Conservation (phyloP, 1,140 invertebrate species). For the Archivesica marissinica region DNA sequence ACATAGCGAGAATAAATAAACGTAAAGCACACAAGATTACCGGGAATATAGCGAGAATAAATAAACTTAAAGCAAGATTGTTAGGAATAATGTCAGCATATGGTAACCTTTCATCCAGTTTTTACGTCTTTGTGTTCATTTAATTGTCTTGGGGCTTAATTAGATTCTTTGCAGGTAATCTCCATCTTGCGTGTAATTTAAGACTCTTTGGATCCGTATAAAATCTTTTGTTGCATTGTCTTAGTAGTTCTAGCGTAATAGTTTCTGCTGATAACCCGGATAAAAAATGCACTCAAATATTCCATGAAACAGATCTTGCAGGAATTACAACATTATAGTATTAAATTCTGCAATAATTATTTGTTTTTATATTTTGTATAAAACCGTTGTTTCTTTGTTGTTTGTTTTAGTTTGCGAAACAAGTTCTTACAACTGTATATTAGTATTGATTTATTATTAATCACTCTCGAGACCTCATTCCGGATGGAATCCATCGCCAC, state of each 20-base stretch:
- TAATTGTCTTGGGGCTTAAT: constrained; percentile 19
- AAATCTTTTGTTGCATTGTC: constrained; percentile 28
- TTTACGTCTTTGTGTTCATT: not conserved
- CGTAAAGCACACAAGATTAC: too few species aligned
- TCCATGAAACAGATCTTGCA: not conserved
- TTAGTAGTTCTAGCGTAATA: not conserved
- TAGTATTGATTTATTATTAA: too few species aligned
- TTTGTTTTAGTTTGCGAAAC: not conserved
- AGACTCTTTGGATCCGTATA: constrained; percentile 10
- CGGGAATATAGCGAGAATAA: too few species aligned
- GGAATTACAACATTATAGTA: not conserved
- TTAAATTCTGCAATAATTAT: not conserved
- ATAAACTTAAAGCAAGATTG: too few species aligned
- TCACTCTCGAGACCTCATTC: too few species aligned
- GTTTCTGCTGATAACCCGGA: not conserved
- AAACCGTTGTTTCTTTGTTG: not conserved
- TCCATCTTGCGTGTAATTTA: constrained; percentile 37
- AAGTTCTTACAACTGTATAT: too few species aligned
- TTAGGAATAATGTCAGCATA: too few species aligned
- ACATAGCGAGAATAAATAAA: too few species aligned
- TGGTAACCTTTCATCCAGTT: constrained; percentile 29
- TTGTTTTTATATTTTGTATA: not conserved
- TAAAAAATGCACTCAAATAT: too few species aligned
- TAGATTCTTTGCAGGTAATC: constrained; percentile 33
- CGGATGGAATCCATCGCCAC: too few species aligned